Percentiles rank a stretch among this genome's conserved stretches.
phyloP scores from a whole-genome alignment of 2,888 invertebrate genomes.

The Gibbula magus region DNA sequence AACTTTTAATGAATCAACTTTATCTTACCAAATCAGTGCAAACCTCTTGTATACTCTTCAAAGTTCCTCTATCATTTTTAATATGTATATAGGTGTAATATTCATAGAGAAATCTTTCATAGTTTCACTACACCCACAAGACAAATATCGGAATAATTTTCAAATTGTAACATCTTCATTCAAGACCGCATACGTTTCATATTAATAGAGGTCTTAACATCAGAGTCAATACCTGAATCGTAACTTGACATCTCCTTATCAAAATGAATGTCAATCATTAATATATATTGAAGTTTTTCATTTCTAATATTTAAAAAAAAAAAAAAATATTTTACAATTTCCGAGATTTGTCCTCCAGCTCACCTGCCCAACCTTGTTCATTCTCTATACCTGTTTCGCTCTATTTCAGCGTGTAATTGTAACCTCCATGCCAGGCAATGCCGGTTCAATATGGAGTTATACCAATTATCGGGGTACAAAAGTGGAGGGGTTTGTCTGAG shows the following conservation, averaged over 20 bases:
- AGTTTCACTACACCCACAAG: too few species aligned
- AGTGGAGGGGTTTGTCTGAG: conserved; percentile 97
- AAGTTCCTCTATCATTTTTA: too few species aligned
- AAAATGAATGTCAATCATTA: too few species aligned
- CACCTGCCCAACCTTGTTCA: not conserved
- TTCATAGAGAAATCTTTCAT: too few species aligned
- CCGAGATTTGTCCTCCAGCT: not conserved
- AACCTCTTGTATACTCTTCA: too few species aligned
- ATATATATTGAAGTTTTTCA: too few species aligned
- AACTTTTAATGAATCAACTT: too few species aligned
- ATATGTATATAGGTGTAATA: too few species aligned
- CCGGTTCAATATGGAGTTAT: conserved; percentile 98
- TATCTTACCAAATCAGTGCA: too few species aligned
- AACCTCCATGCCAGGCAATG: conserved; percentile 97
- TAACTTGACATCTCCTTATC: too few species aligned
- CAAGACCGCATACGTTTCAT: not conserved
- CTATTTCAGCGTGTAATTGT: conserved; percentile 93
- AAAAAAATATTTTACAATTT: not conserved
- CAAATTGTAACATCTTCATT: not conserved
- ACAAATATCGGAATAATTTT: not conserved
- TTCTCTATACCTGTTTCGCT: conserved; percentile 15
- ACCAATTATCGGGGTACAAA: conserved; percentile 93
- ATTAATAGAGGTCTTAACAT: too few species aligned
- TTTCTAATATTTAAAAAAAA: too few species aligned
- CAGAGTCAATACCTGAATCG: not conserved